phyloP scores from a whole-genome alignment of 1,140 invertebrate genomes.

The Drosophila hydei region DNA sequence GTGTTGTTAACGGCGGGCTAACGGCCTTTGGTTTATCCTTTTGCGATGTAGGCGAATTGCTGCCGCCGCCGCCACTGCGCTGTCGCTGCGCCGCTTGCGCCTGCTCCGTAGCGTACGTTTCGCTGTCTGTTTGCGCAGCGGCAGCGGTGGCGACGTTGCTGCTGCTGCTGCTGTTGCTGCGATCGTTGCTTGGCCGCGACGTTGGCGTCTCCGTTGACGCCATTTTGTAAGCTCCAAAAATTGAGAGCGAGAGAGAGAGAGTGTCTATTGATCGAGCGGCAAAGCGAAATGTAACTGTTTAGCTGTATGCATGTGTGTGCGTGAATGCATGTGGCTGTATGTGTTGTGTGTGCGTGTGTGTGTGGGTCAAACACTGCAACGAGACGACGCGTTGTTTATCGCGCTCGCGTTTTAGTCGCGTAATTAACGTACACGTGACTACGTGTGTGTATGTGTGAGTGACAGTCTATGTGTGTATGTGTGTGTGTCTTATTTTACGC shows the following conservation, averaged over 20 bases:
- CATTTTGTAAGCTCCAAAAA: conserved; percentile 32
- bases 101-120: conserved; percentile 48
- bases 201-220: conserved; percentile 47
- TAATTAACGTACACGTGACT: conserved; percentile 12
- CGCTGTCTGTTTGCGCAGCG: conserved; percentile 36
- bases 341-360: conserved; percentile 10
- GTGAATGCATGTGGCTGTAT: conserved; percentile 17
- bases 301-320: conserved; percentile 28
- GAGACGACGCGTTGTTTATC: conserved; percentile 23
- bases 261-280: conserved; percentile 26
- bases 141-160: conserved; percentile 12
- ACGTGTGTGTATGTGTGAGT: conserved; percentile 9
- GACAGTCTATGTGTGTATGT: conserved; percentile 30
- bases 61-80: conserved; percentile 52
- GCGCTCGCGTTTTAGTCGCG: conserved; percentile 23
- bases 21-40: conserved; percentile 22
- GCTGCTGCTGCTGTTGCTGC: conserved; percentile 18
- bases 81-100: conserved; percentile 60
- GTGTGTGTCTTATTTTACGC: conserved; percentile 13
- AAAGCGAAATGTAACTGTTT: conserved; percentile 15
- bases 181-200: conserved; percentile 17
- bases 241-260: conserved; percentile 7
- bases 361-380: conserved; percentile 16
- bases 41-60: conserved; percentile 19
- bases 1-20: conserved; percentile 23